Evolutionary conservation across 2,888 invertebrate species (phyloP), one percentile per base, ranked within the genome.

Genomic region (Eupithecia pulchellata): DNA sequence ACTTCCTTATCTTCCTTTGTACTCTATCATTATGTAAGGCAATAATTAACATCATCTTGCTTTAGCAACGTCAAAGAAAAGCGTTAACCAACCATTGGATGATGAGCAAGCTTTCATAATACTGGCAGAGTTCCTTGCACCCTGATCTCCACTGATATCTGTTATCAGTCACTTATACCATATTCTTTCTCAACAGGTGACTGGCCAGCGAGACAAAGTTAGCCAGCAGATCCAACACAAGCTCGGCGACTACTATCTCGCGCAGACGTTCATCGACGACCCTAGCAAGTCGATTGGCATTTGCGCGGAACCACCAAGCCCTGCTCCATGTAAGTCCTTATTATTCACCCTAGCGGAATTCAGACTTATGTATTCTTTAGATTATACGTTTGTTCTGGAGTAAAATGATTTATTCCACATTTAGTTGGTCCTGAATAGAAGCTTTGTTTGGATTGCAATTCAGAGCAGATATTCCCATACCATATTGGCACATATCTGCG

Each of bases 191-290:
- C 32, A 86, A 5, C 95, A 97, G 97, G 96, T 97, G 84, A 95
- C 95, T 77, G 94, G 95, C 82, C 95, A 91, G 88, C 86, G 88
- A 79, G 96, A 96, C 86, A 95, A 94, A 77, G 95, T 95, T 78
- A 96, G 96, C 81, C 96, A 96, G 86, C 96, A 96, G 88, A 96
- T 97, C 82, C 96, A 96, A 88, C 96, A 95, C 79, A 96, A 96
- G 85, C 94, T 97, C 75, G 97, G 97, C 74, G 96, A 96, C 89
- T 97, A 96, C 89, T 95, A 95, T 74, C 92, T 95, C 79, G 96
- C 97, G 75, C 96, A 96, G 89, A 96, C 95, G 78, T 93, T 96
- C 80, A 92, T 96, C 82, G 96, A 96, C 82, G 96, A 96, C 84
- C 95, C 96, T 74, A 95, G 95, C 83, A 95, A 95, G 78, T 93